phyloP scores from a whole-genome alignment of 2,797 vertebrate genomes.

The Garrulus glandarius region DNA sequence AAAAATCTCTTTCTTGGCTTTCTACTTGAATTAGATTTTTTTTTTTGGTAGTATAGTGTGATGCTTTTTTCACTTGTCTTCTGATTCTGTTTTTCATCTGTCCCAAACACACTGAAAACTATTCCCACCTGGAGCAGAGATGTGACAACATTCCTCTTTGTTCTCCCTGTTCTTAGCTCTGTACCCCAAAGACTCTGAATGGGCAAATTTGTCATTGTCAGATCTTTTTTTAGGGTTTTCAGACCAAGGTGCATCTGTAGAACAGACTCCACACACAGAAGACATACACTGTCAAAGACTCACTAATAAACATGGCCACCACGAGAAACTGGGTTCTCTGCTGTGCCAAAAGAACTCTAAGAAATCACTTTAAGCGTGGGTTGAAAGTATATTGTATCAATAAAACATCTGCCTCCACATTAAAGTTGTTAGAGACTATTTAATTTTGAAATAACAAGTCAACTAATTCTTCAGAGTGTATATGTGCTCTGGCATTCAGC shows the following conservation, averaged over 20 bases:
- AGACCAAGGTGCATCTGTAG: not conserved
- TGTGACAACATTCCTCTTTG: not conserved
- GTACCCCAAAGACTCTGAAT: not conserved
- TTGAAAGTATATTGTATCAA: not conserved
- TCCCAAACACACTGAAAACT: not conserved
- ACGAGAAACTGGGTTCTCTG: not conserved
- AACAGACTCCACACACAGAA: not conserved
- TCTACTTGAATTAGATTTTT: not conserved
- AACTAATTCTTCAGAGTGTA: not conserved
- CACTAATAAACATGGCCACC: not conserved
- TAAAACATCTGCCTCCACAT: not conserved
- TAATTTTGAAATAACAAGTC: constrained; percentile 15
- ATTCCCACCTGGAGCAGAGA: not conserved
- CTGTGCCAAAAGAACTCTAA: not conserved
- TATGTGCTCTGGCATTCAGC: not conserved
- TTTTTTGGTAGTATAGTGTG: not conserved
- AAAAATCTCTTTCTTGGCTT: not conserved
- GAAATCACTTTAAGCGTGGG: not conserved
- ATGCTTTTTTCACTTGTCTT: not conserved
- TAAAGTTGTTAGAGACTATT: constrained; percentile 8
- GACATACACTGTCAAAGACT: not conserved
- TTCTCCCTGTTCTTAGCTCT: not conserved
- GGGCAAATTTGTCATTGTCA: not conserved
- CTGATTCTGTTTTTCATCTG: not conserved
- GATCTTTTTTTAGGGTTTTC: not conserved